Conservation (phyloP, 2,888 invertebrate genomes). For the Drosophila parthenogenetica region DNA sequence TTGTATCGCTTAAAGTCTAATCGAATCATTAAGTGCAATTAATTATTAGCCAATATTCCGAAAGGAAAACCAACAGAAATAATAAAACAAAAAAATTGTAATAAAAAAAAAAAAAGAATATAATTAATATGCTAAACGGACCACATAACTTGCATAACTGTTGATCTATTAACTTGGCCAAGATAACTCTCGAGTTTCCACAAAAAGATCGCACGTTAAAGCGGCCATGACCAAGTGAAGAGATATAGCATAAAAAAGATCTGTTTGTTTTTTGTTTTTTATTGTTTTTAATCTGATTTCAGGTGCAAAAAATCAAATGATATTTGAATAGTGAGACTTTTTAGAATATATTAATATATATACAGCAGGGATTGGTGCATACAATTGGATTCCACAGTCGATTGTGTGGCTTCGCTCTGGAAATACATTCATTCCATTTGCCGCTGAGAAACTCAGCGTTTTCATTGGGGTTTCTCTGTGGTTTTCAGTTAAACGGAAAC, state of each 20-base stretch:
- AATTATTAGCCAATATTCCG: constrained; percentile 67
- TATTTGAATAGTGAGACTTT: constrained; percentile 56
- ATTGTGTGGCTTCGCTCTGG: constrained; percentile 29
- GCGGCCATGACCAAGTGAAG: constrained; percentile 2
- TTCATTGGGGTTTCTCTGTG: constrained; percentile 24
- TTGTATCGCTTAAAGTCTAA: constrained; percentile 69
- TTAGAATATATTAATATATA: constrained; percentile 1
- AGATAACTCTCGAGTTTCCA: constrained; percentile 4
- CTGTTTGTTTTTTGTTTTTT: constrained; percentile 2
- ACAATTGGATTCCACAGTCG: constrained; percentile 41
- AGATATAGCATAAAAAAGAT: constrained; percentile 18
- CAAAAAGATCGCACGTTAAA: constrained; percentile 14
- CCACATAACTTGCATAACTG: constrained; percentile 29
- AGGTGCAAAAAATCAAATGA: constrained; percentile 58
- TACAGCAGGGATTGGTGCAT: constrained; percentile 44
- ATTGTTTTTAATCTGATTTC: constrained; percentile 10
- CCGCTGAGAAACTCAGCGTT: constrained; percentile 9
- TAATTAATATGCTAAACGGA: constrained; percentile 31
- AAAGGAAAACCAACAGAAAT: constrained; percentile 26
- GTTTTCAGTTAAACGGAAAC: constrained; percentile 18
- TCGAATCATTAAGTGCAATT: constrained; percentile 72
- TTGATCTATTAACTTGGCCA: constrained; percentile 8
- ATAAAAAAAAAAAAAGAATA: constrained; percentile 38
- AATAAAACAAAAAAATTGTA: constrained; percentile 16
- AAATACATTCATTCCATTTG: constrained; percentile 37